Base-by-base conservation (phyloP, 2,113 vertebrate species). In the Scytalopus superciliaris region DNA sequence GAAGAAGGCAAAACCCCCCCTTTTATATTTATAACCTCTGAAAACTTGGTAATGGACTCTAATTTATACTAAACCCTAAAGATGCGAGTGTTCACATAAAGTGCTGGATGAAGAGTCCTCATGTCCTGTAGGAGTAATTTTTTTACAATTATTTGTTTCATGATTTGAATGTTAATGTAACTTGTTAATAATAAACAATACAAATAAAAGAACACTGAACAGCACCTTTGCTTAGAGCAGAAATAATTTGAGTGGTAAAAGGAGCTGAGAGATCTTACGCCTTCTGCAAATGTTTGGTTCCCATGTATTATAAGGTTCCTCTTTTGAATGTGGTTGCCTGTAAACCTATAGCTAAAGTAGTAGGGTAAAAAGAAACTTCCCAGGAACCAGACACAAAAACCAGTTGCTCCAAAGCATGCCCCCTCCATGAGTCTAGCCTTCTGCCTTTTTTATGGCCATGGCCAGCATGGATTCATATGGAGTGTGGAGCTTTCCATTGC, bases 281-380 rank as follows among this genome's bases (percentile, higher is more conserved):
- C 44, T 60, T 81, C 69, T 59, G 56, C 64, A 74, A 87, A 89
- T 70, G 42, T 82, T 87, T 89, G 66, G 67, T 78, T 84, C 30
- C 37, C 35, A 28, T 68, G 18, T 53, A 14, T 75, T 93, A 45
- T 28, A 60, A 92, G 28, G 31, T 40, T 93, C 63, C 68, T 84
- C 42, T 93, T 95, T 87, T 75, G 66, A 94, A 93, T 63, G 66
- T 67, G 66, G 35, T 77, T 94, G 60, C 52, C 44, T 84, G 30
- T 89, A 59, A 84, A 84, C 52, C 42, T 75, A 13, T 52, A 89
- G 92, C 40, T 87, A 6, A 80, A 70, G 59, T 10, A 62, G 67
- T 62, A 77, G 31, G 70, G 89, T 53, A 18, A 82, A 89, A 87
- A 56, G 56, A 75, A 69, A 40, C 52, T 79, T 75, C 47, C 21